Conservation (phyloP, 2,888 invertebrate genomes). For the Deladenus siricidicola region DNA sequence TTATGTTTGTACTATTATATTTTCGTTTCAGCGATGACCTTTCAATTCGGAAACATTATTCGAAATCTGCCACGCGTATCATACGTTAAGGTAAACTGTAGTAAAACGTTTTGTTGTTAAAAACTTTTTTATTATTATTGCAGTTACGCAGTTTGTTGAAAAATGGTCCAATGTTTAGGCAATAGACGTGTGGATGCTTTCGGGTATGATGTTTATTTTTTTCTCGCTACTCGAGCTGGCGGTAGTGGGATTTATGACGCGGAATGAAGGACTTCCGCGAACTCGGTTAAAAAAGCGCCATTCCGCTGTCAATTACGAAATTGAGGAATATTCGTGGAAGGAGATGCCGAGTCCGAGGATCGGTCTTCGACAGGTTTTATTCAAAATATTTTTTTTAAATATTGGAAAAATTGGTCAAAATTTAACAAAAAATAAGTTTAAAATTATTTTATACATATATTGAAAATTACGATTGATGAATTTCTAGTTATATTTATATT, state of each 20-base stretch:
- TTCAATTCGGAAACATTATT: slow-evolving; percentile 54
- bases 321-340: slow-evolving; percentile 49
- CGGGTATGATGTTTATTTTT: slow-evolving; percentile 52
- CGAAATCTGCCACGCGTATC: slow-evolving; percentile 52
- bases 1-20: neutral
- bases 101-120: neutral
- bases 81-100: slow-evolving; percentile 44
- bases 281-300: slow-evolving; percentile 4
- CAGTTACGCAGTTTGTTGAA: neutral
- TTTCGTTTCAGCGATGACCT: slow-evolving; percentile 49
- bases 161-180: slow-evolving; percentile 14
- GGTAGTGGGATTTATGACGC: slow-evolving; percentile 52
- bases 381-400: neutral
- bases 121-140: neutral
- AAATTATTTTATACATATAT: too few species aligned
- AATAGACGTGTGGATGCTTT: slow-evolving; percentile 51
- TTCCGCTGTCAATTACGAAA: slow-evolving; percentile 22
- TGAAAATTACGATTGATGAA: too few species aligned
- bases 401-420: neutral
- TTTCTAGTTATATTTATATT: neutral
- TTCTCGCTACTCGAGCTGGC: slow-evolving; percentile 51
- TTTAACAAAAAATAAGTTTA: too few species aligned
- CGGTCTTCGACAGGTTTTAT: slow-evolving; percentile 45
- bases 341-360: slow-evolving; percentile 49
- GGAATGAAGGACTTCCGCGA: slow-evolving; percentile 51